Percentiles rank a stretch among this genome's conserved stretches.
Evolutionary conservation across 37 sponge, comb jelly and placozoan genomes (phyloP).

Genomic region (Chondrilla cf. caribensis): DNA sequence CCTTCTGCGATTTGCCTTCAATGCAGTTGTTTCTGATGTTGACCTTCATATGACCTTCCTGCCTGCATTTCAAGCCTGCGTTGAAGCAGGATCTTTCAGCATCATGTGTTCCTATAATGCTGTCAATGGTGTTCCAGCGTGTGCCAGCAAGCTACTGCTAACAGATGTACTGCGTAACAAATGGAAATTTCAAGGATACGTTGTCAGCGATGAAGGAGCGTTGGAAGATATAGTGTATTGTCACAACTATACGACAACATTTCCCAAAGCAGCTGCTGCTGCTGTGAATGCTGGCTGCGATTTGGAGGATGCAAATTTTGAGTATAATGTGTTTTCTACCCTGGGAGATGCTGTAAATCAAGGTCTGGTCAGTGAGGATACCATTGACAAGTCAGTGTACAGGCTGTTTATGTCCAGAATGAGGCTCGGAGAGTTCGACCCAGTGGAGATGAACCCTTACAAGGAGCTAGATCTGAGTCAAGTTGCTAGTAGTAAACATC

Average conservation of each 20-base stretch:
- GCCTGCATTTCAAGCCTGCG: conserved; percentile 57
- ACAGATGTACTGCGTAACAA: conserved; percentile 21
- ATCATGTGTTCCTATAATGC: conserved; percentile 78
- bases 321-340: conserved; percentile 32
- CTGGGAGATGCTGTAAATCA: conserved; percentile 46
- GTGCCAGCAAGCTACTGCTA: conserved; percentile 42
- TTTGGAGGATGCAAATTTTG: conserved; percentile 40
- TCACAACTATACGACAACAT: conserved; percentile 43
- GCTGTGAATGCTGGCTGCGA: conserved; percentile 47
- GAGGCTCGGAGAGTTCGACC: conserved; percentile 39
- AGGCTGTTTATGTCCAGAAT: conserved; percentile 30
- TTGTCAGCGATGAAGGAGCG: conserved; percentile 35
- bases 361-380: conserved; percentile 19
- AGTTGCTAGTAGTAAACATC: conserved; percentile 43
- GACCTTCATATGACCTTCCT: conserved; percentile 47
- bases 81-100: conserved; percentile 31
- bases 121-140: conserved; percentile 58
- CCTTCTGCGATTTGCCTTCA: conserved; percentile 23
- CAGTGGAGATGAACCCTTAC: conserved; percentile 48
- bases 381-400: conserved; percentile 2
- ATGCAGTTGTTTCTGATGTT: conserved; percentile 41
- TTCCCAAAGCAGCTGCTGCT: conserved; percentile 18
- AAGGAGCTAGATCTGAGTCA: conserved; percentile 22
- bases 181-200: conserved; percentile 47
- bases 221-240: conserved; percentile 35